phyloP scores from a whole-genome alignment of 2,113 vertebrate species.

The Jaculus jaculus region DNA sequence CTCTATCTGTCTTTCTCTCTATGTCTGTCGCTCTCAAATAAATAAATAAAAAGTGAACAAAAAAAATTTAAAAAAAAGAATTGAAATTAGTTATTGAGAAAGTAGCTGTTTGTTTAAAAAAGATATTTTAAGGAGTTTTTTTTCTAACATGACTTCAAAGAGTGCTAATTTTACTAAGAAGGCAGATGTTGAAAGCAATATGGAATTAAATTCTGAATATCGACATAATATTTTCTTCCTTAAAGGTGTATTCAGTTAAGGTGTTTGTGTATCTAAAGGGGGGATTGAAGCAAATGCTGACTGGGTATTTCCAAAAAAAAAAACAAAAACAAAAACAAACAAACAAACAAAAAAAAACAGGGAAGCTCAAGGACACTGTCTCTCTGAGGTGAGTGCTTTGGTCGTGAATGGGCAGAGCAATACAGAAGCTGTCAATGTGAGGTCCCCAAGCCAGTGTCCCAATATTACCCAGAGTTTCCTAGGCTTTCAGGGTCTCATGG shows the following conservation, averaged over 20 bases:
- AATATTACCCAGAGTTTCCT: rapidly evolving
- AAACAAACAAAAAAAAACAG: too few species aligned
- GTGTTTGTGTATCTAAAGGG: not conserved
- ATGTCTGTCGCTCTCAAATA: too few species aligned
- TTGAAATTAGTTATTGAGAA: too few species aligned
- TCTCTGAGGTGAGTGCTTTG: not conserved
- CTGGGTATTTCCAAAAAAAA: not conserved
- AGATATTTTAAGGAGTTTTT: not conserved
- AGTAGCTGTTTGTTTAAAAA: not conserved
- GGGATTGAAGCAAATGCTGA: not conserved
- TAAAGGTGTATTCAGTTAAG: not conserved
- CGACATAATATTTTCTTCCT: not conserved
- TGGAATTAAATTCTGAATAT: not conserved
- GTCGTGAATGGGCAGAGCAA: not conserved
- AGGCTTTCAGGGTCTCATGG: not conserved
- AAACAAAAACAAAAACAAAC: too few species aligned
- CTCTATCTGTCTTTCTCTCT: too few species aligned
- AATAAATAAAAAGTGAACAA: too few species aligned
- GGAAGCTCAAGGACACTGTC: too few species aligned
- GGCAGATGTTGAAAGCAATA: not conserved
- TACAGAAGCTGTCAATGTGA: not conserved
- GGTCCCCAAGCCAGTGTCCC: not conserved
- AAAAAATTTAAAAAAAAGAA: too few species aligned
- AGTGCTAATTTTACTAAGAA: not conserved
- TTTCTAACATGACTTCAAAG: too few species aligned